phyloP scores from a whole-genome alignment of 2,113 vertebrate species.

The Thymallus thymallus region DNA sequence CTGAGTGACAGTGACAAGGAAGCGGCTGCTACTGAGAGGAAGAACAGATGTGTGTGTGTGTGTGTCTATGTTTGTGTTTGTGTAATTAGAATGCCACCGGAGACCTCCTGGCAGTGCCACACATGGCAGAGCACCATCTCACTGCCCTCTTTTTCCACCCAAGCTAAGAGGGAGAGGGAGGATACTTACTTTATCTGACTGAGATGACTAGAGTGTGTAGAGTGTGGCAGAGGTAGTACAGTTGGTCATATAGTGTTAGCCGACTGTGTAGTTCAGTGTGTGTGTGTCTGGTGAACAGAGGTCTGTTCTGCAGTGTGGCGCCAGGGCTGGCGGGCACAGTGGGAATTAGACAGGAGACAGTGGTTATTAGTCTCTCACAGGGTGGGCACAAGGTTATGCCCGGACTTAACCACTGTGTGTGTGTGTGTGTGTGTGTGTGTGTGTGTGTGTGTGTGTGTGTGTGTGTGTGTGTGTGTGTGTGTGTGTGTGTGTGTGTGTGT shows the following conservation, averaged over 20 bases:
- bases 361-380: slow-evolving; percentile 75
- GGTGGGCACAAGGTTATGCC: slow-evolving; percentile 62
- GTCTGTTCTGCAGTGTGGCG: slow-evolving; percentile 65
- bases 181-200: slow-evolving; percentile 4
- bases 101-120: slow-evolving; percentile 56
- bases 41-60: slow-evolving; percentile 52
- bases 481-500: slow-evolving; percentile 8
- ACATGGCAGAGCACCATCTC: slow-evolving; percentile 57
- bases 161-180: slow-evolving; percentile 31
- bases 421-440: slow-evolving; percentile 56
- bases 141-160: slow-evolving; percentile 57
- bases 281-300: slow-evolving; percentile 53
- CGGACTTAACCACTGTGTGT: slow-evolving; percentile 61
- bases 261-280: neutral
- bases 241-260: neutral
- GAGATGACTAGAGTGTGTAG: neutral
- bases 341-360: slow-evolving; percentile 78
- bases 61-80: slow-evolving; percentile 7
- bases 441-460: slow-evolving; percentile 53
- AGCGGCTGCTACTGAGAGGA: slow-evolving; percentile 53
- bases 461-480: slow-evolving; percentile 22
- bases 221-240: neutral
- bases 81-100: slow-evolving; percentile 61
- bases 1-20: slow-evolving; percentile 66
- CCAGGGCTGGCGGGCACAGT: slow-evolving; percentile 65